phyloP scores from a whole-genome alignment of 2,113 vertebrate genomes.

The Gadus macrocephalus region DNA sequence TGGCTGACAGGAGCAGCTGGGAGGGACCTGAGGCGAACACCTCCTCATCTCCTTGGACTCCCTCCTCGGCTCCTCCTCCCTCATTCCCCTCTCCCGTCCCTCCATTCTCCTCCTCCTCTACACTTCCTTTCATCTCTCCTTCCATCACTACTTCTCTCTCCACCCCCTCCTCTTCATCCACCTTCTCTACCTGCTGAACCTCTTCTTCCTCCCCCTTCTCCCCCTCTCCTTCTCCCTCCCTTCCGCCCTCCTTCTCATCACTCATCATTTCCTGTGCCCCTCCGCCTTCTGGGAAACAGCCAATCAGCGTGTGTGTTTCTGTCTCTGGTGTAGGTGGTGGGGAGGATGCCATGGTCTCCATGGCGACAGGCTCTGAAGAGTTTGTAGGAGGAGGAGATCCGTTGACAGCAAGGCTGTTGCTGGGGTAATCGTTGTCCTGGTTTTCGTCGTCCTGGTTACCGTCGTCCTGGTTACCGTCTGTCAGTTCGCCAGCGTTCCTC shows the following conservation, averaged over 20 bases:
- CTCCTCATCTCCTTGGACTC: neutral
- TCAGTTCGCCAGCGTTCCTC: slow-evolving; percentile 49
- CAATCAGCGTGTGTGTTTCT: slow-evolving; percentile 36
- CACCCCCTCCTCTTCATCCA: slow-evolving; percentile 1
- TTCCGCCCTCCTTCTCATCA: slow-evolving; percentile 9
- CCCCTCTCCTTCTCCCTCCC: neutral
- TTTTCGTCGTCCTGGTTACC: neutral
- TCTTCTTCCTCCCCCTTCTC: neutral
- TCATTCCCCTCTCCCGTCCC: neutral
- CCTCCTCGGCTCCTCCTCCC: neutral
- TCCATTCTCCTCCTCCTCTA: neutral
- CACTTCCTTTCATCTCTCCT: neutral
- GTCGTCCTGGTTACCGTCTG: slow-evolving; percentile 41
- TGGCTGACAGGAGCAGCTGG: slow-evolving; percentile 20
- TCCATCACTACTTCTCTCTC: neutral
- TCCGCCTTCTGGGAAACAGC: slow-evolving; percentile 34
- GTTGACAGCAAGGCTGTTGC: slow-evolving; percentile 2
- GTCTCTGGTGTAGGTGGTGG: slow-evolving; percentile 24
- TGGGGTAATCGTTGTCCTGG: neutral
- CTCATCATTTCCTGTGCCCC: slow-evolving; percentile 10
- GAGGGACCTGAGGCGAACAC: neutral
- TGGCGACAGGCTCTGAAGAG: slow-evolving; percentile 33
- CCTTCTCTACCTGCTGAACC: neutral
- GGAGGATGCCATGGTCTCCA: slow-evolving; percentile 48
- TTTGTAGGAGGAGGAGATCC: slow-evolving; percentile 10